These are phyloP conservation scores for Chrysopilus asiliformis DNA, from an alignment of 2,888 invertebrate genomes.

Conservation along the genomic window DNA sequence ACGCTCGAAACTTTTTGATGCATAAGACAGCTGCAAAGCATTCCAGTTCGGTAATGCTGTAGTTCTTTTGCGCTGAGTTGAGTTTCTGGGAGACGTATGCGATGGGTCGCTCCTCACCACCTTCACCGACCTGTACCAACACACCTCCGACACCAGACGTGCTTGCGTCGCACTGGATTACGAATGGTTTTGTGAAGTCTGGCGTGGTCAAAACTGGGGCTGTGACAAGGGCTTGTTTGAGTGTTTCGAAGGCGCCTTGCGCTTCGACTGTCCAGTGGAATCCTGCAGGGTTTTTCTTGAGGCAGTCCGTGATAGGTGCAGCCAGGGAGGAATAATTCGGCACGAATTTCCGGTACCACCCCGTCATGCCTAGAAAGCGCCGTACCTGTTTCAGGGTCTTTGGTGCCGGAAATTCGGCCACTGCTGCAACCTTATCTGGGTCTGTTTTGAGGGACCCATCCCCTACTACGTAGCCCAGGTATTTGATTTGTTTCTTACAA, in stretches of 20 bases:
- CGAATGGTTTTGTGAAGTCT: slow-evolving; percentile 1
- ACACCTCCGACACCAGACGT: slow-evolving; percentile 4
- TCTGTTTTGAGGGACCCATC: too few species aligned
- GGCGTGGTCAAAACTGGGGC: neutral
- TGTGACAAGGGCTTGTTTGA: neutral
- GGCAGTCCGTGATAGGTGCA: neutral
- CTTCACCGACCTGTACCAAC: neutral
- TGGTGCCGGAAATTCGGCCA: too few species aligned
- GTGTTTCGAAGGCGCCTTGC: neutral
- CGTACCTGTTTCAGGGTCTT: neutral
- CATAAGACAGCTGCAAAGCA: too few species aligned
- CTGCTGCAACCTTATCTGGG: too few species aligned
- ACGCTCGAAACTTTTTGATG: too few species aligned
- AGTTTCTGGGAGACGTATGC: too few species aligned
- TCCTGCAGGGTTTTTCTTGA: neutral
- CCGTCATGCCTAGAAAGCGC: neutral
- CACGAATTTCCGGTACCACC: slow-evolving; percentile 1
- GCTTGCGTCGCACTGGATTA: too few species aligned
- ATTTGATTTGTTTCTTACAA: too few species aligned
- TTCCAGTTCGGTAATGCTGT: too few species aligned
- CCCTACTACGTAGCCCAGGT: too few species aligned
- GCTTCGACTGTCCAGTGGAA: neutral
- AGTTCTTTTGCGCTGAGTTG: too few species aligned
- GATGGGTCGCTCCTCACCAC: neutral
- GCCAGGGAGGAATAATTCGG: neutral